Conservation (phyloP, 2,888 invertebrate genomes). For the Thymelicus acteon region DNA sequence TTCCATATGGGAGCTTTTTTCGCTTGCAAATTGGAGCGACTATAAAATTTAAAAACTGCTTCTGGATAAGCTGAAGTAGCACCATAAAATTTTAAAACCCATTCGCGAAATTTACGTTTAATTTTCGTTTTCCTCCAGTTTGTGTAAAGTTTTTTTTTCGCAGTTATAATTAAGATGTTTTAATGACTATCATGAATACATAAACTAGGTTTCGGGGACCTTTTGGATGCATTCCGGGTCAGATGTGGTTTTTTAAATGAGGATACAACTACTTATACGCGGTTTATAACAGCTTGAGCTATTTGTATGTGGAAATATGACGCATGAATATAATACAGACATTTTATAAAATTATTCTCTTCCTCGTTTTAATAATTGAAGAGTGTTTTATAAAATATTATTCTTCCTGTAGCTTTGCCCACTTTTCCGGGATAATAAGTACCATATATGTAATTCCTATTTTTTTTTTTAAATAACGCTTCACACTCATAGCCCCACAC, state of each 20-base stretch:
- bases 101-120: slow-evolving; percentile 33
- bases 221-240: background rate
- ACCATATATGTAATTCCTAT: too few species aligned
- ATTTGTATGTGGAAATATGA: too few species aligned
- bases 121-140: slow-evolving; percentile 28
- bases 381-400: too few species aligned
- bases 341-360: too few species aligned
- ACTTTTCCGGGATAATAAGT: too few species aligned
- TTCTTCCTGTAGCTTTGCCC: too few species aligned
- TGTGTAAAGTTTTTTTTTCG: slow-evolving; percentile 20
- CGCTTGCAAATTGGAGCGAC: slow-evolving; percentile 36
- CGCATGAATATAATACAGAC: too few species aligned
- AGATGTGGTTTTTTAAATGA: background rate
- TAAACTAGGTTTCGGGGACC: background rate
- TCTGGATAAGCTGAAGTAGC: slow-evolving; percentile 38
- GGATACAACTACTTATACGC: background rate
- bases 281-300: background rate
- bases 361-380: too few species aligned
- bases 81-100: slow-evolving; percentile 38
- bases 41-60: slow-evolving; percentile 37
- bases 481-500: too few species aligned
- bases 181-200: slow-evolving; percentile 27
- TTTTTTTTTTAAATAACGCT: too few species aligned
- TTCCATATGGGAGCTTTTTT: slow-evolving; percentile 34
- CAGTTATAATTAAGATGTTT: slow-evolving; percentile 34